phyloP scores from a whole-genome alignment of 2,888 invertebrate species.

The Brachycybe producta region DNA sequence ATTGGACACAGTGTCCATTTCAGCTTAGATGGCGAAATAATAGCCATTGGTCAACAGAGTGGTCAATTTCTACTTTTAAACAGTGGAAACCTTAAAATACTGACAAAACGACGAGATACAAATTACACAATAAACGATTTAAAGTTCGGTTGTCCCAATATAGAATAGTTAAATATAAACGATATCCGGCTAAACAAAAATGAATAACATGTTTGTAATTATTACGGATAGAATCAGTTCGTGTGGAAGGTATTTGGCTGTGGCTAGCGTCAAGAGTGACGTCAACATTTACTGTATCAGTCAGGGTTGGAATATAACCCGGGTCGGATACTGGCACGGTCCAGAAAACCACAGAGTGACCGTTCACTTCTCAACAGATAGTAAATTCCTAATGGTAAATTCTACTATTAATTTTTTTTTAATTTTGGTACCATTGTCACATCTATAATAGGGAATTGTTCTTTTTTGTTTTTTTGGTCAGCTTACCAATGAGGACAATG shows the following conservation, averaged over 20 bases:
- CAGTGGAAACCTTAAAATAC: slow-evolving; percentile 3
- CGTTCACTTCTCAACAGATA: slow-evolving; percentile 3
- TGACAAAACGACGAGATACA: slow-evolving; percentile 7
- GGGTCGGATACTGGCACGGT: slow-evolving; percentile 8
- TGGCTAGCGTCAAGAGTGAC: not conserved
- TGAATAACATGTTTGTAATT: too few relatives aligned
- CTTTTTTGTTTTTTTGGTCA: too few relatives aligned
- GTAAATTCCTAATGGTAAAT: not conserved
- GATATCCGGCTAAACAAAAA: too few relatives aligned
- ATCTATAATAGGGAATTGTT: too few relatives aligned
- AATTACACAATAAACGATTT: not conserved
- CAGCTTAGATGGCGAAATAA: slow-evolving; percentile 32
- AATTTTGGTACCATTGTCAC: too few relatives aligned
- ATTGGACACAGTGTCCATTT: slow-evolving; percentile 33
- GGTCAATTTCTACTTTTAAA: slow-evolving; percentile 26
- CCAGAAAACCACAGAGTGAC: not conserved
- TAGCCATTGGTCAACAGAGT: slow-evolving; percentile 36
- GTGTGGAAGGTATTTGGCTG: slow-evolving; percentile 1
- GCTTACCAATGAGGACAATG: too few relatives aligned
- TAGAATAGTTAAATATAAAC: too few relatives aligned
- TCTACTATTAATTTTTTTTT: not conserved
- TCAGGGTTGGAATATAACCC: not conserved
- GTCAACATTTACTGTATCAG: slow-evolving; percentile 8
- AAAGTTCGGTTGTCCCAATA: too few relatives aligned
- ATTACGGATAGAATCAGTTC: too few relatives aligned